phyloP scores from a whole-genome alignment of 2,797 vertebrate species.

The Melanotaenia parkinsoni region DNA sequence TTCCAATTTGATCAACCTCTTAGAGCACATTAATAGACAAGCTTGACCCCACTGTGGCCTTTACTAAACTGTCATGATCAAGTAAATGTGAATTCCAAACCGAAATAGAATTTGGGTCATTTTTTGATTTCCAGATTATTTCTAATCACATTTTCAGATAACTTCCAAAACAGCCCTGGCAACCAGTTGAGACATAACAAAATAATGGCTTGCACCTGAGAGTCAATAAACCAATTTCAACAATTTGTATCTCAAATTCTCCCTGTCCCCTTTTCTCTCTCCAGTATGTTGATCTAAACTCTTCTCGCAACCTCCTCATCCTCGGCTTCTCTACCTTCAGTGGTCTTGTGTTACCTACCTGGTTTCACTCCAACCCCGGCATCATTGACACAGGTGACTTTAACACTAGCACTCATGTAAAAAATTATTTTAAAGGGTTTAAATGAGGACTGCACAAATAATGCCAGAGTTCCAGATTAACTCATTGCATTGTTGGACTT shows the following conservation, averaged over 20 bases:
- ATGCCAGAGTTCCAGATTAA: too few species aligned
- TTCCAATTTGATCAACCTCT: not conserved
- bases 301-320: conserved; percentile 85
- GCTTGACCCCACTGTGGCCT: not conserved
- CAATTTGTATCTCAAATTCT: conserved; percentile 17
- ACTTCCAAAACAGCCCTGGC: conserved; percentile 26
- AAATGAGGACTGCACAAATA: too few species aligned
- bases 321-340: conserved; percentile 85
- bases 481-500: too few species aligned
- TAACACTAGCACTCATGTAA: not conserved
- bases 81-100: conserved; percentile 8
- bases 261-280: not conserved
- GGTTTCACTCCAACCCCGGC: conserved; percentile 83
- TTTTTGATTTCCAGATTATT: conserved; percentile 10
- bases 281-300: conserved; percentile 86
- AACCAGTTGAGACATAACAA: conserved; percentile 1
- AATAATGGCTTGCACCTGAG: conserved; percentile 30
- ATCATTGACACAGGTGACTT: conserved; percentile 81
- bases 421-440: too few species aligned
- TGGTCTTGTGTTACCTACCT: conserved; percentile 84
- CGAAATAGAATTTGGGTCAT: conserved; percentile 18
- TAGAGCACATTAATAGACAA: not conserved
- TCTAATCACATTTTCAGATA: conserved; percentile 40
- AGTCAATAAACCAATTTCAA: conserved; percentile 36
- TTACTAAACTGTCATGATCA: conserved; percentile 2